A percentile compares a stretch with the other conserved stretches of the same genome.
These are phyloP conservation scores for Melanotaenia nigrans DNA, from an alignment of 2,797 vertebrate species.

Conservation along the genomic window DNA sequence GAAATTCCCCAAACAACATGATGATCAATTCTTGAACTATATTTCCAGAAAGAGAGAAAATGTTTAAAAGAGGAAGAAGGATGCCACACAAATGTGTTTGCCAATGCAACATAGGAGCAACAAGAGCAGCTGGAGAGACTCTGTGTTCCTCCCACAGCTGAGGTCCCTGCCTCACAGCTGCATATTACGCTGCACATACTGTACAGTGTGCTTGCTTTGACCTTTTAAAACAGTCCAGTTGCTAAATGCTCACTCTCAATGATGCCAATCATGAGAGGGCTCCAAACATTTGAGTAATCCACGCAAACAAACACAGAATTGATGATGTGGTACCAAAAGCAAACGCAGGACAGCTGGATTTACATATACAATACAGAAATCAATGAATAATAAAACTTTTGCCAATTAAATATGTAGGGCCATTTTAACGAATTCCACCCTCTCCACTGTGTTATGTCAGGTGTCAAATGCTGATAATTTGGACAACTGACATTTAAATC, in stretches of 20 bases:
- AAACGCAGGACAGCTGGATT: constrained; percentile 4
- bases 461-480: constrained; percentile 18
- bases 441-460: not conserved
- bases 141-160: constrained; percentile 50
- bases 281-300: constrained; percentile 39
- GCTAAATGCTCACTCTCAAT: constrained; percentile 50
- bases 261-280: constrained; percentile 35
- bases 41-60: constrained; percentile 40
- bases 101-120: constrained; percentile 32
- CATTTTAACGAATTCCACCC: not conserved
- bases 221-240: constrained; percentile 52
- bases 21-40: constrained; percentile 47
- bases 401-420: not conserved
- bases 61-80: constrained; percentile 25
- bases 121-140: constrained; percentile 54
- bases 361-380: not conserved
- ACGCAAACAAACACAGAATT: constrained; percentile 27
- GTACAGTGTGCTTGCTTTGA: constrained; percentile 53
- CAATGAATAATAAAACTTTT: not conserved
- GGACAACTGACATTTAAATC: not conserved
- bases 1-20: constrained; percentile 17
- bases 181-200: constrained; percentile 54
- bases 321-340: constrained; percentile 5
- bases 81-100: constrained; percentile 32
- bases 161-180: constrained; percentile 62